These are phyloP conservation scores for Syngnathus scovelli DNA, from an alignment of 2,113 vertebrate genomes.

Conservation along the genomic window DNA sequence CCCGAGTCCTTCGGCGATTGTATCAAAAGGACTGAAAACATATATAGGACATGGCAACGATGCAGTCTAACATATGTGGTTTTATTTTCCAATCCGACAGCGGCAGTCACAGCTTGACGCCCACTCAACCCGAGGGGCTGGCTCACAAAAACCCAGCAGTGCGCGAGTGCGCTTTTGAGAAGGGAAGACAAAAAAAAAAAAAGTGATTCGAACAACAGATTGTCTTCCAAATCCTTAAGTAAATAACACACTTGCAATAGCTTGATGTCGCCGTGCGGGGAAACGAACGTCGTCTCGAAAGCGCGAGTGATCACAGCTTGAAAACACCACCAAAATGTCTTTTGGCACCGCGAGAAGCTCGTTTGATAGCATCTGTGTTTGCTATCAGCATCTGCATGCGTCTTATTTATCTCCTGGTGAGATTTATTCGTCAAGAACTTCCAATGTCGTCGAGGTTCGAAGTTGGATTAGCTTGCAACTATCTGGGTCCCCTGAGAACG, in stretches of 20 bases:
- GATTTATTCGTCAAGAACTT: neutral
- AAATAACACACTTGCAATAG: neutral
- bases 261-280: neutral
- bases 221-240: conserved; percentile 37
- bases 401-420: neutral
- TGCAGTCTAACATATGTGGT: conserved; percentile 39
- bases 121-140: conserved; percentile 49
- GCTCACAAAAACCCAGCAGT: conserved; percentile 6
- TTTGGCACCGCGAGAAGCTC: neutral
- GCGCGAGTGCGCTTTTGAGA: conserved; percentile 15
- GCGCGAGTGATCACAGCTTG: neutral
- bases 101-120: conserved; percentile 48
- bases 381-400: neutral
- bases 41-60: neutral
- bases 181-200: conserved; percentile 22
- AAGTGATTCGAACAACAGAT: conserved; percentile 52
- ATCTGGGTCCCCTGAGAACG: neutral
- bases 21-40: conserved; percentile 43
- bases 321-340: neutral
- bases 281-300: neutral
- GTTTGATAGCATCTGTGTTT: neutral
- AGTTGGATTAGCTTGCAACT: neutral
- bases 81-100: conserved; percentile 53
- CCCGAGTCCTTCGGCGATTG: conserved; percentile 16
- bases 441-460: neutral